Evolutionary conservation across 1,140 invertebrate genomes (phyloP).

Genomic region (Tetramorium parvispinum): DNA sequence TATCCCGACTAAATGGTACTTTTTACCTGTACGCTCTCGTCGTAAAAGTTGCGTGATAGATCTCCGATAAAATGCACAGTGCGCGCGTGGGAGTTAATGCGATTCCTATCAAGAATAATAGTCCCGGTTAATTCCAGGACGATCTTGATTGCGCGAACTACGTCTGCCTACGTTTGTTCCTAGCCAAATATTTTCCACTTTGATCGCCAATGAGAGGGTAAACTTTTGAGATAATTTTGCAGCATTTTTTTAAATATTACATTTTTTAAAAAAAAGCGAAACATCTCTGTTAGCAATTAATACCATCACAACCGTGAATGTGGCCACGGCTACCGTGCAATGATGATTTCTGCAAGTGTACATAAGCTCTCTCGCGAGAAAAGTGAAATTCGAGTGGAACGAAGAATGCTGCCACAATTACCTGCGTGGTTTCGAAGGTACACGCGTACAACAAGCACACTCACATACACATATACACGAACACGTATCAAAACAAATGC

Average conservation of each 20-base stretch:
- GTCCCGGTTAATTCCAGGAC: neutral
- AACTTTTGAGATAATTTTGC: neutral
- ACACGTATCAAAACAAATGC: conserved; percentile 15
- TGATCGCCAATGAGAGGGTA: conserved; percentile 4
- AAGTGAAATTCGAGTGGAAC: conserved; percentile 33
- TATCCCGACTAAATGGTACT: conserved; percentile 8
- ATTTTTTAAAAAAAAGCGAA: neutral
- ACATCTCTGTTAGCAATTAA: neutral
- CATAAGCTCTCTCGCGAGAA: conserved; percentile 36
- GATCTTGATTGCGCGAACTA: conserved; percentile 38
- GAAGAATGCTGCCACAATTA: conserved; percentile 47
- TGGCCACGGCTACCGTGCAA: neutral
- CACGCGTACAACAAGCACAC: conserved; percentile 8
- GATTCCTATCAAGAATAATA: conserved; percentile 20
- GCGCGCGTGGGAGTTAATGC: neutral
- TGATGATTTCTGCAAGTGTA: conserved; percentile 19
- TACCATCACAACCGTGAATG: neutral
- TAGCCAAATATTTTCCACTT: conserved; percentile 32
- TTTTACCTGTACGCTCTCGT: neutral
- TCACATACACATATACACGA: conserved; percentile 5
- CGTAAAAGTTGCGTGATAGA: conserved; percentile 9
- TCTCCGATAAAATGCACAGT: conserved; percentile 14
- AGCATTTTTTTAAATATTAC: conserved; percentile 17
- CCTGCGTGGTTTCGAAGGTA: conserved; percentile 5
- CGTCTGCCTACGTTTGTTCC: conserved; percentile 24